Evolutionary conservation across 2,888 invertebrate species (phyloP), one percentile per base, ranked within the genome.

Genomic region (Drosophila sordidula): DNA sequence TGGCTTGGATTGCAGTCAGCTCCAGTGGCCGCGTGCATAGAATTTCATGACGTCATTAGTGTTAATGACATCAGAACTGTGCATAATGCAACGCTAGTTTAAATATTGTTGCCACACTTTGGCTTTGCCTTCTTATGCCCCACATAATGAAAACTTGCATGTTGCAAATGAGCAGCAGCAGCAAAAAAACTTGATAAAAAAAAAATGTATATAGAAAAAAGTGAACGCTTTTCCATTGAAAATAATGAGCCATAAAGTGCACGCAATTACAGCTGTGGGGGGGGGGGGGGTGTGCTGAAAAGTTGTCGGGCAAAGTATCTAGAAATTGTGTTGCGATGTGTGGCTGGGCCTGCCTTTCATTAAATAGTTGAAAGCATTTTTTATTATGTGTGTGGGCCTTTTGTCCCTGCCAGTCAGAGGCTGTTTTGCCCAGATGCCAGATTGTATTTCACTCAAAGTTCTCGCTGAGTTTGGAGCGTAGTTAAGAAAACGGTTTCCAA

Each of bases 41-140:
- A 87, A 73, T 89, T 89, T 89, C 89, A 89, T 83, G 87, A 89
- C 82, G 89, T 82, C 82, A 83, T 82, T 82, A 82, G 82, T 80
- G 89, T 80, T 82, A 82, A 82, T 82, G 82, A 80, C 89, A 70
- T 77, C 63, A 68, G 66, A 47, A 55, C 58, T 70, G 66, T 89
- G 89, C 89, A 83, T 84, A 70, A 80, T 81, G 82, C 82, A 55
- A 38, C 39, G 66, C 55, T 68, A 78, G 65, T 77, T 83, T 84
- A 87, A 89, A 84, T 77, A 80, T 87, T 86, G 50, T 58, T 34
- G 57, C 61, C 59, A 64, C 76, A 63, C 58, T 78, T 78, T 75
- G 62, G 64, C 72, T 58, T 25, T 36, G 39, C 45, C 67, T 54
- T 44, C 70, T 67, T 54, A 38, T 57, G 68, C 45, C 36, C 32